Base-by-base conservation (phyloP, 2,888 invertebrate species). In the Aspidapion aeneum region DNA sequence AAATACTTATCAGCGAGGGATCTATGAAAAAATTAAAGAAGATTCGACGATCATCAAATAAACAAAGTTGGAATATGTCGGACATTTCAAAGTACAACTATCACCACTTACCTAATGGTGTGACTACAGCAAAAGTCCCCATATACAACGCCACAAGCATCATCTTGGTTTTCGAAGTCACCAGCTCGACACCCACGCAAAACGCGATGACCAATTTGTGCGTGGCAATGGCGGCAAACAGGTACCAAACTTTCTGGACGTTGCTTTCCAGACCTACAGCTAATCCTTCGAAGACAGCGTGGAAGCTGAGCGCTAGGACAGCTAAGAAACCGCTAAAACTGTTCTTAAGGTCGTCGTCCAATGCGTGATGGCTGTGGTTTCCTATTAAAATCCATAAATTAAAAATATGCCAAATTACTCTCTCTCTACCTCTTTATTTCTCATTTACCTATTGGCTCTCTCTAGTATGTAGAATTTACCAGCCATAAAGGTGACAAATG, bases 271-370 rank as follows among this genome's bases (percentile, higher is more conserved):
- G 74, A 0, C 89, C 89, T 1, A 89, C 87, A 0, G 89, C 87
- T 18, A 89, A 74, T 0, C 89, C 89, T 78, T 89, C 88, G 73
- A 89, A 87, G 21, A 88, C 83, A 0, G 88, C 87, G 73, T 89
- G 89, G 67, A 89, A 87, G 50, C 87, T 87, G 3, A 89, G 74
- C 0, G 89, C 89, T 55, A 88, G 76, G 7, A 89, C 86, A 0
- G 87, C 85, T 55, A 89, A 75, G 2, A 89, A 78, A 48, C 85
- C 87, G 1, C 86, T 83, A 1, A 88, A 87, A 0, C 89, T 86
- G 57, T 86, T 71, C 51, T 72, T 71, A 1, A 68, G 67, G 57
- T 71, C 65, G 50, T 70, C 70, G 55, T 69, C 70, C 20, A 72
- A 58, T 20, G 69, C 58, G 51, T 71, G 67, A 65, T 74, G 70